Conservation (phyloP, 2,888 invertebrate genomes). For the Drosophila demipolita region DNA sequence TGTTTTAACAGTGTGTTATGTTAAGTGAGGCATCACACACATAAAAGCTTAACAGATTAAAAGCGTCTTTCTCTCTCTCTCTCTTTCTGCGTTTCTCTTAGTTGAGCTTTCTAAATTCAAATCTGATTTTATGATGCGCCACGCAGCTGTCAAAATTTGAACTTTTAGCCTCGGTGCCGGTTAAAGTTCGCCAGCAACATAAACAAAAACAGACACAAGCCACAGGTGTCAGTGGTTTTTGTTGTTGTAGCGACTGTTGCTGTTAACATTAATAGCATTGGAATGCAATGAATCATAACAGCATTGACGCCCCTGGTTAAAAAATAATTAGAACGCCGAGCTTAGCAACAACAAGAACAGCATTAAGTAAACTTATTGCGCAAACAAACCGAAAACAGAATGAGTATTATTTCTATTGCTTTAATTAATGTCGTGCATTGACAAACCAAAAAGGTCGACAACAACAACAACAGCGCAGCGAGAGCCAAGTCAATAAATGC, state of each 20-base stretch:
- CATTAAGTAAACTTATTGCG: conserved; percentile 51
- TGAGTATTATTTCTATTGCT: conserved; percentile 36
- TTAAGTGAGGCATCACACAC: conserved; percentile 15
- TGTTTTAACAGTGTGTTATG: conserved; percentile 9
- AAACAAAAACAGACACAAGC: conserved; percentile 40
- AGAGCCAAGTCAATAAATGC: conserved; percentile 52
- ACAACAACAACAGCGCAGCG: conserved; percentile 20
- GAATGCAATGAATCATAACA: conserved; percentile 62
- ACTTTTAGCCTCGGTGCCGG: conserved; percentile 57
- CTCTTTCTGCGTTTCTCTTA: neutral
- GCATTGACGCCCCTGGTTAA: conserved; percentile 50
- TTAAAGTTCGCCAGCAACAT: conserved; percentile 16
- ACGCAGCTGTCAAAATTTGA: conserved; percentile 69
- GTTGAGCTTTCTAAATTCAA: conserved; percentile 44
- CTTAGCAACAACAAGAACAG: conserved; percentile 26
- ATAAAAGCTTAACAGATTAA: conserved; percentile 32
- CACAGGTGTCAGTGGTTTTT: conserved; percentile 63
- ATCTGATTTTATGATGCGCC: conserved; percentile 52
- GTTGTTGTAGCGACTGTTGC: conserved; percentile 10
- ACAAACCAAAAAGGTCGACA: conserved; percentile 48
- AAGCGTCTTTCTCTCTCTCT: conserved; percentile 15
- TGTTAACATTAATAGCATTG: conserved; percentile 43
- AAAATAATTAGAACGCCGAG: conserved; percentile 50
- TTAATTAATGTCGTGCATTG: conserved; percentile 69
- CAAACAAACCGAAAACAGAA: conserved; percentile 34